Percentiles rank a stretch among this genome's conserved stretches.
These are phyloP conservation scores for Phaonia tiefii DNA, from an alignment of 2,888 invertebrate genomes.

Conservation along the genomic window DNA sequence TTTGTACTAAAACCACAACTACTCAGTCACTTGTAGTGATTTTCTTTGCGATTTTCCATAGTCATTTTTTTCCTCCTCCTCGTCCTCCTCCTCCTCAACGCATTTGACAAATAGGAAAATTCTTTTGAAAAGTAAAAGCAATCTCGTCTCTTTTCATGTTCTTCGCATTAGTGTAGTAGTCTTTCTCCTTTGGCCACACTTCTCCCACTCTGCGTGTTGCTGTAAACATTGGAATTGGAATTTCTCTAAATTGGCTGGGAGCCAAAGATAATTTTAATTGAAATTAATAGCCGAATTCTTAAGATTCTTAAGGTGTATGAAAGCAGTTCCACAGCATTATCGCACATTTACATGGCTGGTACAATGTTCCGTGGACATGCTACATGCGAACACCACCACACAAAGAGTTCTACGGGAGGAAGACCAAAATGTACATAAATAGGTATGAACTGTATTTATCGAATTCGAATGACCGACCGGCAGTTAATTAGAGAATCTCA, in stretches of 20 bases:
- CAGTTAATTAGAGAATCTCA: constrained; percentile 36
- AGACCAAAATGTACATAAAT: background rate
- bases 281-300: constrained; percentile 73
- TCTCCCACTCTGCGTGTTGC: constrained; percentile 30
- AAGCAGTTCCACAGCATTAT: background rate
- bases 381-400: too few species aligned
- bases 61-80: background rate
- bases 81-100: background rate
- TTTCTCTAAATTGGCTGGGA: constrained; percentile 66
- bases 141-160: background rate
- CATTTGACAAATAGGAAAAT: too few species aligned
- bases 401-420: background rate
- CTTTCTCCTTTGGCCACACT: background rate
- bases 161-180: background rate
- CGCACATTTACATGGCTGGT: constrained; percentile 39
- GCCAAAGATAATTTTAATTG: constrained; percentile 68
- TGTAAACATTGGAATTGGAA: constrained; percentile 67
- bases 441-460: background rate
- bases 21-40: background rate
- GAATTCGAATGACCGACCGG: constrained; percentile 5
- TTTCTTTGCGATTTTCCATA: background rate
- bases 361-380: too few species aligned
- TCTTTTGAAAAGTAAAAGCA: too few species aligned
- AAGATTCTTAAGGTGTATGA: constrained; percentile 69
- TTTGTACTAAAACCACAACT: background rate